Conservation (phyloP, 2,113 vertebrate species). For the Oreochromis tanganicae region DNA sequence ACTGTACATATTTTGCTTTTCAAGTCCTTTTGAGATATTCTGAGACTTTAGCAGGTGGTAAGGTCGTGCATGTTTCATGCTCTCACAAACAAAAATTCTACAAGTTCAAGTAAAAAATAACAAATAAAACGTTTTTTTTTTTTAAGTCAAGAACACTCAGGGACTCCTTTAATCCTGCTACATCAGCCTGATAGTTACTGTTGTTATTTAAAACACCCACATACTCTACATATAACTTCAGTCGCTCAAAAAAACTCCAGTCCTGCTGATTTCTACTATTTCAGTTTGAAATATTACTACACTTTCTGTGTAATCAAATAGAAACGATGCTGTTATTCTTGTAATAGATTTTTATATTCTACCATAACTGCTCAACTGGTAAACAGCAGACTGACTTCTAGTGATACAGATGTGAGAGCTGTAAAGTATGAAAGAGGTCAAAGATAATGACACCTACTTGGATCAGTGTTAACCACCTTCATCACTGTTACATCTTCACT, state of each 20-base stretch:
- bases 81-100: not conserved
- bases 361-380: not conserved
- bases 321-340: not conserved
- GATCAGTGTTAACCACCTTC: constrained; percentile 85
- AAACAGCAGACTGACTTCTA: not conserved
- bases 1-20: not conserved
- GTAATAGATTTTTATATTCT: not conserved
- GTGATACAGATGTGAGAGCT: not conserved
- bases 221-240: fast-evolving
- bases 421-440: not conserved
- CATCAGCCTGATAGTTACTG: not conserved
- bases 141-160: not conserved
- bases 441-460: constrained; percentile 71
- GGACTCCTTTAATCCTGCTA: fast-evolving
- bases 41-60: not conserved
- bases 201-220: not conserved
- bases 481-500: constrained; percentile 65
- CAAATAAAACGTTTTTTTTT: not conserved
- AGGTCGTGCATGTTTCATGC: fast-evolving
- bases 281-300: not conserved
- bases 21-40: not conserved
- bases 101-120: not conserved
- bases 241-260: not conserved
- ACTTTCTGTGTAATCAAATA: not conserved
- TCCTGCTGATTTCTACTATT: not conserved